Conservation (phyloP, 2,797 vertebrate species). For the Aulostomus chinensis region DNA sequence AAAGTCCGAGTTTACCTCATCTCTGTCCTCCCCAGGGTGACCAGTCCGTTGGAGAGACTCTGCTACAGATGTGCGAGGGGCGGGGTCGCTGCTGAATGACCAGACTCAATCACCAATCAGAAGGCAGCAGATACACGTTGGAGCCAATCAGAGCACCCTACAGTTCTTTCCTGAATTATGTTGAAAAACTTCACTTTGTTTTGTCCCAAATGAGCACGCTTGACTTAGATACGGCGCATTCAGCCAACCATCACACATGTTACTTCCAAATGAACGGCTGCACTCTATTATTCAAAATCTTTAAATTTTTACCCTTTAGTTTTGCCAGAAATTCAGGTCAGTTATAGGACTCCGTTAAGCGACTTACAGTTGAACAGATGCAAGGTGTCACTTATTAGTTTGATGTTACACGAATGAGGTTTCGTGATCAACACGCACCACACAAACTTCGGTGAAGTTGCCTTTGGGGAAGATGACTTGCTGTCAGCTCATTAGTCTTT, state of each 20-base stretch:
- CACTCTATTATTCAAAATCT: no score
- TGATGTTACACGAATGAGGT: background rate
- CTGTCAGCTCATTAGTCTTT: slow-evolving; percentile 26
- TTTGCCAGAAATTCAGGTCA: no score
- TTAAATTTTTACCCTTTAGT: no score
- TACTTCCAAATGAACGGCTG: no score
- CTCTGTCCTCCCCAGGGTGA: background rate
- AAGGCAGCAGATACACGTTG: background rate
- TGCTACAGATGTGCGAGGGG: slow-evolving; percentile 42
- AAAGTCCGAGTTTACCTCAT: slow-evolving; percentile 6
- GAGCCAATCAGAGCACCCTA: slow-evolving; percentile 50
- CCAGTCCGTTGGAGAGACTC: background rate
- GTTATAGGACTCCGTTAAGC: no score
- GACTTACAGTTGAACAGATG: no score
- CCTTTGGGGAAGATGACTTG: slow-evolving; percentile 12
- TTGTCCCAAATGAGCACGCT: background rate
- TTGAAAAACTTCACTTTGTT: slow-evolving; percentile 19
- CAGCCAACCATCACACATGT: no score
- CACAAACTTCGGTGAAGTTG: no score
- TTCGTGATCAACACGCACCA: no score
- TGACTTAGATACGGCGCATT: slow-evolving; percentile 4
- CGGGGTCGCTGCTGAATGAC: slow-evolving; percentile 24
- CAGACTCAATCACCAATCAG: slow-evolving; percentile 53
- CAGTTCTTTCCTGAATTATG: background rate
- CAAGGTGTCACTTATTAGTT: background rate